A percentile compares a stretch with the other conserved stretches of the same genome.
Conservation (phyloP, 2,113 vertebrate genomes). For the Pica pica region DNA sequence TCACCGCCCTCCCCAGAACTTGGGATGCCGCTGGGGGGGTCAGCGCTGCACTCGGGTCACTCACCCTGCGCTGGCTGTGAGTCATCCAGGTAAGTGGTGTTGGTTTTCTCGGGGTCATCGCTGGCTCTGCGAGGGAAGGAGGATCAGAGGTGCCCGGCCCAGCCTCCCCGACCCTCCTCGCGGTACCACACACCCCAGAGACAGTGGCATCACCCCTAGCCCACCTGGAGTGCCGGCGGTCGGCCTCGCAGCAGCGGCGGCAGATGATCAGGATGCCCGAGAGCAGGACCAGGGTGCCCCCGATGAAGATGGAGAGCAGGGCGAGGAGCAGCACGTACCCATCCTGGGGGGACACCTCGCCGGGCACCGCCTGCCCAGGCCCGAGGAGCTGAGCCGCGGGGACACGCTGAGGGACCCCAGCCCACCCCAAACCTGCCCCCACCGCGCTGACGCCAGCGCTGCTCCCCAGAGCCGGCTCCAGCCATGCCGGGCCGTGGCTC, state of each 20-base stretch:
- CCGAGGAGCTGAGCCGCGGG: not conserved
- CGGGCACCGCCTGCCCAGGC: conserved; percentile 46
- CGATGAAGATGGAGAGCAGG: conserved; percentile 87
- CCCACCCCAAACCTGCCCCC: not conserved
- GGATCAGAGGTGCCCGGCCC: not conserved
- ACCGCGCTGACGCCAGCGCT: not conserved
- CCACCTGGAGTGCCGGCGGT: conserved; percentile 81
- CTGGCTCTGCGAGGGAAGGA: conserved; percentile 70
- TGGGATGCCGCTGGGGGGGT: not conserved
- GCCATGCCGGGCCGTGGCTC: too few species aligned
- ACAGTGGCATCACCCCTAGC: accelerated
- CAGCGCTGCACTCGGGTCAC: not conserved
- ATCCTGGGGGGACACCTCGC: conserved; percentile 74
- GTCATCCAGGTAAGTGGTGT: conserved; percentile 87
- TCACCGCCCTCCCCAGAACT: accelerated
- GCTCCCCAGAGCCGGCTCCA: not conserved
- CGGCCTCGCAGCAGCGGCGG: conserved; percentile 81
- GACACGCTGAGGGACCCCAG: not conserved
- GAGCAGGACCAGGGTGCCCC: conserved; percentile 83
- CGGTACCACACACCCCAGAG: not conserved
- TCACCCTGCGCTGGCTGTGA: conserved; percentile 89
- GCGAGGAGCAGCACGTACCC: conserved; percentile 85
- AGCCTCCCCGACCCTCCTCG: accelerated
- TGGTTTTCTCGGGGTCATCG: conserved; percentile 91
- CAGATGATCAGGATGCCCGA: conserved; percentile 85